Base-by-base conservation (phyloP, 2,113 vertebrate species). In the Theristicus caerulescens region DNA sequence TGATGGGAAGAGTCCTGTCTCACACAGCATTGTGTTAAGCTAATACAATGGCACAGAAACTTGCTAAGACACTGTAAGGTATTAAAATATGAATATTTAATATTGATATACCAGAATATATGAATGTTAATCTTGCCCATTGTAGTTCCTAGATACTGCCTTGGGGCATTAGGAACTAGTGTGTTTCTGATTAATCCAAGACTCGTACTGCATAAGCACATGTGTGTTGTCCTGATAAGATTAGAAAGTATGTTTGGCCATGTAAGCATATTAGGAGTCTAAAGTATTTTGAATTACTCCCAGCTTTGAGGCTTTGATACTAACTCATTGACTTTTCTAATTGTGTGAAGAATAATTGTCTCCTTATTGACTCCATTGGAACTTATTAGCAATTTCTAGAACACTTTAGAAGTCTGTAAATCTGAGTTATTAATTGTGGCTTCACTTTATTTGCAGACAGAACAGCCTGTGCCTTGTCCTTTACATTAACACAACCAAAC, bases 211-310 rank as follows among this genome's bases (percentile, higher is more conserved):
- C 64, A 93, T n/a, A 14, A 77, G 73, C 58, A 96, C 94, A 96
- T 91, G 83, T 98, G 97, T 59, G 32, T 79, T 90, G 86, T 81
- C 93, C 95, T 97, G 98, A 98, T 98, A 98, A 98, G 88, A 86
- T 95, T 57, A 87, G 96, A 95, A 97, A 96, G 82, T 94, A 79
- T 96, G 46, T 97, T 96, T 96, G 96, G 93, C 82, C 65, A 97
- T 73, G 93, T 97, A 97, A 98, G 97, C 70, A 96, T 92, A 93
- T 94, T 96, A 96, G 32, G 58, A 83, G 69, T 77, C 83, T 94
- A 81, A 98, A 96, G 81, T 95, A 94, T 86, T 96, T 96, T 1
- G 1, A 96, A 86, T 86, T 96, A 79, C 74, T 91, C 84, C 85
- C 92, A 47, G 49, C 25, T 86, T 86, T 94, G 91, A 97, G 77